These are phyloP conservation scores for Psilopogon haemacephalus DNA, from an alignment of 2,113 vertebrate species.

Conservation along the genomic window DNA sequence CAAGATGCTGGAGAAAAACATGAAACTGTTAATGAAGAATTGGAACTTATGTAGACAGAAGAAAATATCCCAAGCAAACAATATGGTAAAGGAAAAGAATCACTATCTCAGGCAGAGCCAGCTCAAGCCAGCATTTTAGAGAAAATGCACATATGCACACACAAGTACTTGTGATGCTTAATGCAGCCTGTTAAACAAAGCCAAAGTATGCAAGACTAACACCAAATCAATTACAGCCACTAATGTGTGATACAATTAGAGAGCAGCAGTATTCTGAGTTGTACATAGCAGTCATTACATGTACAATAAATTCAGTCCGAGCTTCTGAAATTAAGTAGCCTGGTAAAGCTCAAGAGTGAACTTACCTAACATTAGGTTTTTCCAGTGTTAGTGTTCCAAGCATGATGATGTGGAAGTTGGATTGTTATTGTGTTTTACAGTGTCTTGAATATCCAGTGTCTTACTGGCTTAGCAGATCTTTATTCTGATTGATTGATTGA, in stretches of 20 bases:
- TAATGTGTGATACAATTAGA: background rate
- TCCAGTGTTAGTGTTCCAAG: background rate
- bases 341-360: background rate
- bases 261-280: background rate
- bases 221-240: constrained; percentile 21
- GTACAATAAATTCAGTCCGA: background rate
- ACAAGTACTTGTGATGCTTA: background rate
- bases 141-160: background rate
- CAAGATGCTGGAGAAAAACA: background rate
- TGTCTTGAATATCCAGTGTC: background rate
- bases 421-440: background rate
- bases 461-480: background rate
- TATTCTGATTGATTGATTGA: background rate
- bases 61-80: background rate
- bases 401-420: background rate
- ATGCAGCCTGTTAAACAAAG: constrained; percentile 16
- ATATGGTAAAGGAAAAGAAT: background rate
- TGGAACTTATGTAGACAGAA: background rate
- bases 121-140: background rate
- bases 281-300: background rate
- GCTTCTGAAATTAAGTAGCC: background rate
- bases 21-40: background rate
- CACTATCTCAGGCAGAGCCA: background rate
- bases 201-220: constrained; percentile 24
- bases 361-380: background rate